Percentiles rank a stretch among this genome's conserved stretches.
phyloP scores from a whole-genome alignment of 2,888 invertebrate species.

The Cantharis rustica region DNA sequence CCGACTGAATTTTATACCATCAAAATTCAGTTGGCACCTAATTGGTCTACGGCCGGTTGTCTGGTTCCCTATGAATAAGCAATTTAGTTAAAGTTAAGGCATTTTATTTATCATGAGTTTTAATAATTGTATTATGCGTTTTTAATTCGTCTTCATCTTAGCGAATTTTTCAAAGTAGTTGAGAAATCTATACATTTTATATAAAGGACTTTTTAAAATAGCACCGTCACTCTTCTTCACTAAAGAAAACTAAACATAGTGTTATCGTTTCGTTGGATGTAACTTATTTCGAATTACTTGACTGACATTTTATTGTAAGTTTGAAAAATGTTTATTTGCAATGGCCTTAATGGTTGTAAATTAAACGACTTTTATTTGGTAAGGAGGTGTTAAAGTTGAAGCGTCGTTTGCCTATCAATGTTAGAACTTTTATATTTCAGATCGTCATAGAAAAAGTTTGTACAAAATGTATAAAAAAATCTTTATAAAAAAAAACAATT shows the following conservation, averaged over 20 bases:
- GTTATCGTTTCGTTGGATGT: not conserved
- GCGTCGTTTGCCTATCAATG: slow-evolving; percentile 2
- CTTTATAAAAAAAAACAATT: slow-evolving; percentile 38
- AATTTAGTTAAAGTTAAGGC: not conserved
- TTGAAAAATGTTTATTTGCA: slow-evolving; percentile 18
- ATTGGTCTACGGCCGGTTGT: not conserved
- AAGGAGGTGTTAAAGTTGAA: not conserved
- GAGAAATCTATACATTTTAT: not conserved
- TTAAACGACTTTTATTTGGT: not conserved
- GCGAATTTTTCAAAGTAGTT: not conserved
- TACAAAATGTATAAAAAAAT: slow-evolving; percentile 36
- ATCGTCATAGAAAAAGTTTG: slow-evolving; percentile 11
- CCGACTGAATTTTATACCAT: not conserved
- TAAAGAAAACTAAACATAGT: not conserved
- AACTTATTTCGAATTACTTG: not conserved
- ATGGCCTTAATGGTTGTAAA: slow-evolving; percentile 17
- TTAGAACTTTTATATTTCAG: slow-evolving; percentile 23
- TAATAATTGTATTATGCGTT: not conserved
- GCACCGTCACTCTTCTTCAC: not conserved
- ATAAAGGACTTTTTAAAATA: not conserved
- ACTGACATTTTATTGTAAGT: not conserved
- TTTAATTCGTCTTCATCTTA: not conserved
- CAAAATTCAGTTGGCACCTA: not conserved
- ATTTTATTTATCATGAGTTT: not conserved
- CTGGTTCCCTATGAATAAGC: not conserved